Base-by-base conservation (phyloP, 2,797 vertebrate genomes). In the Salarias fasciatus region DNA sequence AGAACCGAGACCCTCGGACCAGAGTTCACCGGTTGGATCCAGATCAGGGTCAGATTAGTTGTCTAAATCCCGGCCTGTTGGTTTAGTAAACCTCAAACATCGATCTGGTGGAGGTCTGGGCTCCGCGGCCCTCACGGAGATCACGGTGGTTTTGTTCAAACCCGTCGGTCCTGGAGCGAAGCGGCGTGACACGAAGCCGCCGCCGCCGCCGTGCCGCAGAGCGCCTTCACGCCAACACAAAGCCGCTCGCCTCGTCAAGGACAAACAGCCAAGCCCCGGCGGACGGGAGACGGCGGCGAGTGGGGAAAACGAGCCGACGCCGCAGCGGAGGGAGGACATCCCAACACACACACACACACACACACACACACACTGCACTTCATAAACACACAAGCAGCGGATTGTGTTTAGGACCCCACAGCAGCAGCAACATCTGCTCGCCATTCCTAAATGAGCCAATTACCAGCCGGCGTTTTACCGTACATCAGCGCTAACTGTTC, bases 171-270 rank as follows among this genome's bases (percentile, higher is more conserved):
- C 24, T n/a, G 55, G 61, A 11, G 48, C 6, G 54, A 18, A 46
- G 33, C 11, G 11, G 11, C 37, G 36, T 50, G 14, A 11, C 35
- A 28, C 43, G 40, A 71, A 77, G 79, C 51, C n/a, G 18, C 6
- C 12, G 70, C 60, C 55, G 50, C 44, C 15, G 13, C 47, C 37
- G 74, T 18, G 8, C 46, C 56, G 33, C 7, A 0, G 43, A 42
- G 48, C 8, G 64, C 38, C 62, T 53, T 77, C 46, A 42, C 64
- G 82, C 76, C 69, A 75, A 76, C 12, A 64, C 56, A 47, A 53
- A 9, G 47, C 59, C 65, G 64, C 72, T 35, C 33, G 33, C 33
- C 6, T 66, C 66, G 70, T 86, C 68, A 87, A 84, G 82, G 83
- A 65, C 82, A 80, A 86, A 82, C 68, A 80, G 68, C 80, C 66